Evolutionary conservation across 2,797 vertebrate genomes (phyloP).

Genomic region (Antrozous pallidus): DNA sequence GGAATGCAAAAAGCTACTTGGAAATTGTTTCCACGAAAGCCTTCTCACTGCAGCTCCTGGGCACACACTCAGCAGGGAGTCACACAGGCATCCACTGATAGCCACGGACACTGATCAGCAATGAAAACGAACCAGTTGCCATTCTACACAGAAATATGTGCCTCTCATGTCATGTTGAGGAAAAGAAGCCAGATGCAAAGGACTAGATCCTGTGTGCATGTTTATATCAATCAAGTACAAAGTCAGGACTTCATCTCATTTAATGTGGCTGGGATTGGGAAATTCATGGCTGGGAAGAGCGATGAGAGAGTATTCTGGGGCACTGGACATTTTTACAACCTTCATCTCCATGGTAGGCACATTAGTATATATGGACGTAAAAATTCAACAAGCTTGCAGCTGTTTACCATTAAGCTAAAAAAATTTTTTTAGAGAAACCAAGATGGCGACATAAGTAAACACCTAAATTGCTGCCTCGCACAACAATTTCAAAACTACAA

Average conservation of each 20-base stretch:
- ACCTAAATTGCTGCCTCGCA: no score
- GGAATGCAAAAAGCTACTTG: not conserved
- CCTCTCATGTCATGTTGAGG: not conserved
- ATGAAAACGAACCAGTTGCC: not conserved
- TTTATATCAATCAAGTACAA: no score
- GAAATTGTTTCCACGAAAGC: not conserved
- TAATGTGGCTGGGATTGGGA: not conserved
- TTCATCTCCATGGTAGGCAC: not conserved
- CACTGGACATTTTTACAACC: not conserved
- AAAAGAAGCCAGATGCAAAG: not conserved
- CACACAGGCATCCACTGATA: accelerated
- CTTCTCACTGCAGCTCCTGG: not conserved
- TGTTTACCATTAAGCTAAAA: not conserved
- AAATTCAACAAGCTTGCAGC: not conserved
- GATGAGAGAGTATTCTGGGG: accelerated
- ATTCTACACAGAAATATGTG: accelerated
- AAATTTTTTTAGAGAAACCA: no score
- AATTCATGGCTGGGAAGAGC: no score
- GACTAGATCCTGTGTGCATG: accelerated
- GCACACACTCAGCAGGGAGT: accelerated
- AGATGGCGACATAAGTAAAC: no score
- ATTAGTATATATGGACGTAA: accelerated
- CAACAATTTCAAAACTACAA: no score
- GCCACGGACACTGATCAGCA: accelerated
- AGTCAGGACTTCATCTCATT: not conserved